Percentiles rank a stretch among this genome's conserved stretches.
These are phyloP conservation scores for Ginglymostoma cirratum DNA, from an alignment of 2,113 vertebrate species.

Conservation along the genomic window DNA sequence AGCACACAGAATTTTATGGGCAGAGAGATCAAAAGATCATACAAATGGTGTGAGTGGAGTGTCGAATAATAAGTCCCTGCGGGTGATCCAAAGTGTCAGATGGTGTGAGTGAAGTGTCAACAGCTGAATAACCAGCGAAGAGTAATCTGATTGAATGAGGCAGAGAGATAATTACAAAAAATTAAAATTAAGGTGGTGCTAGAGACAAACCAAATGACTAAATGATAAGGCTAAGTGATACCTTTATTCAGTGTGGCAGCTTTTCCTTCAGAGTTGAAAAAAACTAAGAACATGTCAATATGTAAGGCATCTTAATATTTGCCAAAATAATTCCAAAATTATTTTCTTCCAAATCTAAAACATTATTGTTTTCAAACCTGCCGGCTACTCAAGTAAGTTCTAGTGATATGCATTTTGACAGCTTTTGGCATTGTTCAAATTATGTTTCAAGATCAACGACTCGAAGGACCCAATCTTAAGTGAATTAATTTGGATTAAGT, in stretches of 20 bases:
- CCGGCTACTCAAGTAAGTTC: not conserved
- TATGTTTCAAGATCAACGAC: not conserved
- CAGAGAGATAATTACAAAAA: too few species aligned
- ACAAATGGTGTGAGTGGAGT: too few species aligned
- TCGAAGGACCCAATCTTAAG: not conserved
- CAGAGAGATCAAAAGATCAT: too few species aligned
- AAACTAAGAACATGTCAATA: not conserved
- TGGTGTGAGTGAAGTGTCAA: too few species aligned
- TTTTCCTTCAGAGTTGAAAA: not conserved
- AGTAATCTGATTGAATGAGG: too few species aligned
- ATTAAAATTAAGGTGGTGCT: too few species aligned
- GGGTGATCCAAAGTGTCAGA: too few species aligned
- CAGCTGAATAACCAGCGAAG: too few species aligned
- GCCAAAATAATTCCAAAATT: not conserved
- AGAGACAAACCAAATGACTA: too few species aligned
- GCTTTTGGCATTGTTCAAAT: not conserved
- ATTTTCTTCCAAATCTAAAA: not conserved
- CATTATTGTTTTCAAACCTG: not conserved
- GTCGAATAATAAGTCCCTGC: too few species aligned
- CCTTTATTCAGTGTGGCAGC: not conserved
- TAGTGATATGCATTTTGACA: not conserved
- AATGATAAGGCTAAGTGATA: not conserved
- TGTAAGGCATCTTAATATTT: not conserved
- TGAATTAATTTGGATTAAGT: not conserved
- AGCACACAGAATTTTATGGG: too few species aligned